Evolutionary conservation across 2,888 invertebrate species (phyloP), one percentile per base, ranked within the genome.

Genomic region (Lycaena phlaeas): DNA sequence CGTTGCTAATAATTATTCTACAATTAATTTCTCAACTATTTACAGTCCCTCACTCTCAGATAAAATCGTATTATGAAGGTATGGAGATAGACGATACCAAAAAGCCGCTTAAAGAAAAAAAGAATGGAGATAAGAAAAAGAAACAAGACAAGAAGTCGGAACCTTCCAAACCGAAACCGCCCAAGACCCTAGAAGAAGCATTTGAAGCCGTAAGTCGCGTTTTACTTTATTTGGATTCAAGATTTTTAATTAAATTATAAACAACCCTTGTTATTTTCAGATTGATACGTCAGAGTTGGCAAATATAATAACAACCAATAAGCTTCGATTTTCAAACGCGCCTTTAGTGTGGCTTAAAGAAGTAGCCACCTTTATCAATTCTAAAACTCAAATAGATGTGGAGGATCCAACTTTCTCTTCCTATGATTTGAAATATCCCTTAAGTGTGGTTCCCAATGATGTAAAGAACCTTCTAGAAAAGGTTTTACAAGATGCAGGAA

Each of bases 341-440:
- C 91, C 92, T 4, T 65, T 84, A 1, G 79, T 84, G 6, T 84
- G 92, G 92, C 60, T 93, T 15, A 90, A 91, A 60, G 90, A 90
- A 59, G 84, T 93, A 36, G 87, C 88, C 4, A 84, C 82, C 26
- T 90, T 85, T 65, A 68, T 91, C 28, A 91, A 90, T 58, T 76
- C 85, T 0, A 89, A 88, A 55, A 78, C 87, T 39, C 84, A 86
- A 38, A 76, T 89, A 12, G 90, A 90, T n/a, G 78, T 88, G 27
- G 87, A 87, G 39, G 90, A 90, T 55, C 87, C 88, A 1, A 81
- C 86, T 2, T 90, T 90, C 58, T 63, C 85, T 1, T 75, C 79
- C 14, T 85, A 87, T 54, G 78, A 87, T 11, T 59, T 78, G 9
- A 71, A 78, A 29, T 90, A 88, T 60, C 91, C 90, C 0, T 55